Base-by-base conservation (phyloP, 2,797 vertebrate species). In the Hafferia zeledoni region DNA sequence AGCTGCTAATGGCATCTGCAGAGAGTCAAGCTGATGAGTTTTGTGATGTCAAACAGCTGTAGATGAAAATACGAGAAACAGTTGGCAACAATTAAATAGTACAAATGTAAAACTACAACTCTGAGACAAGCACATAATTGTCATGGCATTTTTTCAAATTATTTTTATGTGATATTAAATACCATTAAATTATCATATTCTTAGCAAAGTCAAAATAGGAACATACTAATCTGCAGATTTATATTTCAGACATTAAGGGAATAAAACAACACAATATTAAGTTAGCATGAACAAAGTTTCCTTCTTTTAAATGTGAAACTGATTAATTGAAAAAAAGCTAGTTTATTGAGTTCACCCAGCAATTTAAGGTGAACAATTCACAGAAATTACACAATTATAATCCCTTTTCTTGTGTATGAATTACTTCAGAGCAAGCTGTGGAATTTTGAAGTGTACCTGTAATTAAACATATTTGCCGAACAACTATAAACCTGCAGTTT, bases 31-130 rank as follows among this genome's bases (percentile, higher is more conserved):
- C 30, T 90, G 74, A 95, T 93, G 78, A 90, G 33, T 49, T 87
- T 95, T 95, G 71, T 87, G 81, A 87, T 92, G 75, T 75, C 83
- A 96, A 94, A 92, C 18, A 93, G 77, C 77, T 87, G 83, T 60
- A 93, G 74, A 84, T 80, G 83, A 92, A 96, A 95, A 93, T 59
- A 84, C 2, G 56, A 77, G 30, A 74, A 95, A 85, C 22, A 67
- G 28, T 60, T 87, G 70, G 90, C 75, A 88, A 63, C 56, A 86
- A 87, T 83, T 77, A 94, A 94, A 88, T 61, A 93, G 88, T 67
- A 84, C 47, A 82, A 83, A 82, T 50, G 28, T 61, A 67, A 85
- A 95, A 71, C 76, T 91, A 95, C 82, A 94, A 83, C 92, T 87
- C n/a, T 94, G 78, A 97, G 65, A 92, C 84, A 94, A 94, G 78